Base-by-base conservation (phyloP, 2,888 invertebrate genomes). In the Tipula helvola region DNA sequence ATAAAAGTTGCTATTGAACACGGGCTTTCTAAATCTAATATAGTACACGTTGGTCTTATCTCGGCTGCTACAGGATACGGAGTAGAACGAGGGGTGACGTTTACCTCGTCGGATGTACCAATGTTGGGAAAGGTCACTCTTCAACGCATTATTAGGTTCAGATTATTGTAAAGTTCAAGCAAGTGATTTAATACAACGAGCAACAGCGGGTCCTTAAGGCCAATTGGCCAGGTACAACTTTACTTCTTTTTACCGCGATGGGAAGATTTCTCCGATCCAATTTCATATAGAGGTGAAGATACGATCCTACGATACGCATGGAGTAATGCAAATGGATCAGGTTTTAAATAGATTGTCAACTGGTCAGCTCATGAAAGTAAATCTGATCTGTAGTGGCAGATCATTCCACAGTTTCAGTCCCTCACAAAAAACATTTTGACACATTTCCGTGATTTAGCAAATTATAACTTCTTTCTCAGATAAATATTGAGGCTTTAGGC, bases 151-250 rank as follows among this genome's bases (percentile, higher is more conserved):
- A 5, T 91, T 99, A 2, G 95, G 96, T 88, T 99, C 99, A 0
- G 99, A 99, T 92, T 96, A 96, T 90, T 99, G 99, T 90, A 97
- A 97, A 90, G 90, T 91, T 0, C 93, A 95, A 89, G 96, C 96
- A 0, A 92, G 93, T 3, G 97, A 98, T 91, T 92, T 98, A 39
- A 93, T 99, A 83, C 96, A 96, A 89, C 93, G 96, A 89, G 98
- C 99, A 0, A 99, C 99, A 0, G 96, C 96, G 0, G 98, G 98
- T 88, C 94, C 95, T 13, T n/a, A n/a, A n/a, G n/a, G n/a, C n/a
- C n/a, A n/a, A n/a, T n/a, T 99, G 98, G 98, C 99, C 99, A 0
- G 99, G 98, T 87, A 99, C 99, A 0, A 99, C 99, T 0, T 92
- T 99, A 16, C 96, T 97, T 91, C 92, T 98, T 90, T 87, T 83